Percentiles rank a stretch among this genome's conserved stretches.
Evolutionary conservation across 2,113 vertebrate genomes (phyloP).

Genomic region (Collichthys lucidus): DNA sequence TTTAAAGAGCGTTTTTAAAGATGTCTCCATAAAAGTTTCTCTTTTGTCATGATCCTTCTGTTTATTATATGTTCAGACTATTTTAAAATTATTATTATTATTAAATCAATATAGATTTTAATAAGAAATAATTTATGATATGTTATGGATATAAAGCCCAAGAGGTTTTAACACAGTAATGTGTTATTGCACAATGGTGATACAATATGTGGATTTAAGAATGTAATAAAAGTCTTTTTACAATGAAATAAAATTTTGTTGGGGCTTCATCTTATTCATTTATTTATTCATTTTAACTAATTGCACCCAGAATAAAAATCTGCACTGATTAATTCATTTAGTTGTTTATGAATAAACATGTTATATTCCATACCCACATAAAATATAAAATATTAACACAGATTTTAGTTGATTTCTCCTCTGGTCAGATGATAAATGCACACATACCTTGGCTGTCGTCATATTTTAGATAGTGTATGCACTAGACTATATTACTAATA

Average conservation of each 20-base stretch:
- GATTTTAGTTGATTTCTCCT: neutral
- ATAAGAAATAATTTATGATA: slow-evolving; percentile 87
- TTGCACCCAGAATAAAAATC: neutral
- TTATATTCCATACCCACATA: neutral
- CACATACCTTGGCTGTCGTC: neutral
- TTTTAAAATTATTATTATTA: slow-evolving; percentile 80
- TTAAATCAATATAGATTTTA: slow-evolving; percentile 84
- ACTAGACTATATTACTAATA: no score
- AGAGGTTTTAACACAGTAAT: slow-evolving; percentile 79
- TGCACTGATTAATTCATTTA: neutral
- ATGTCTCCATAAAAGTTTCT: slow-evolving; percentile 79
- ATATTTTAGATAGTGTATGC: neutral
- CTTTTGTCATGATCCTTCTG: slow-evolving; percentile 82
- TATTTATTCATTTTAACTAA: neutral
- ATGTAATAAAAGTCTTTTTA: slow-evolving; percentile 88
- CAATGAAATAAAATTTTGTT: slow-evolving; percentile 50
- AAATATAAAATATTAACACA: neutral
- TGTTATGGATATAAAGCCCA: slow-evolving; percentile 81
- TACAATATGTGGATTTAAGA: slow-evolving; percentile 83
- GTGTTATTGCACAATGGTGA: slow-evolving; percentile 84
- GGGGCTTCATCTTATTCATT: neutral
- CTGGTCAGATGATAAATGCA: neutral
- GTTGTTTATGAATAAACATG: neutral
- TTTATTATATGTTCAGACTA: slow-evolving; percentile 78
- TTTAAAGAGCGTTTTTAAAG: slow-evolving; percentile 88